Base-by-base conservation (phyloP, 2,797 vertebrate genomes). In the Tarsius wallacei region DNA sequence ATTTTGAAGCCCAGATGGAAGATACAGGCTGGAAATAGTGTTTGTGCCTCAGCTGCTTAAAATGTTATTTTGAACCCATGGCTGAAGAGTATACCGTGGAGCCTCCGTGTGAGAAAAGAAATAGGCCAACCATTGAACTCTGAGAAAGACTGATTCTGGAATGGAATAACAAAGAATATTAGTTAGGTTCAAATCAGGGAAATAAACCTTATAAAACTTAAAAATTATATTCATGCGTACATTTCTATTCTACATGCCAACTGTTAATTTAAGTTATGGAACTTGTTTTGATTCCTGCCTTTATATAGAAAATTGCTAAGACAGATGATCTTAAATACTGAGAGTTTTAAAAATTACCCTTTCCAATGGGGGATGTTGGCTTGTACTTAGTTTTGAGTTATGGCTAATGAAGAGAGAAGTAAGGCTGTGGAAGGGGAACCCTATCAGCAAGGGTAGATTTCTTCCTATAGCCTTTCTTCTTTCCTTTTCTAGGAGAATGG, bases 251-350 rank as follows among this genome's bases (percentile, higher is more conserved):
- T 93, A 86, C 80, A 87, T 17, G 49, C 47, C 87, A 86, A 83
- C 74, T 64, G 8, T 42, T 91, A 81, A 93, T 96, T 96, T 96
- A 93, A 96, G 82, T 93, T 70, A 88, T 47, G 91, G 55, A 70
- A 26, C 78, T 86, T 96, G 90, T 96, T 87, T 96, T 96, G 91
- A 97, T 91, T 53, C 71, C 36, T 96, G 81, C n/a, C 59, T 93
- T 73, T 93, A 82, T 36, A 77, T 61, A 91, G 51, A 55, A 92
- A 91, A 95, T 64, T 93, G 36, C 74, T 96, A 93, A 93, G 71
- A 90, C 66, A 89, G 70, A 97, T 85, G 33, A 53, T 66, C 63
- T 96, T 95, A 96, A 94, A 93, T 74, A 90, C 57, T 51, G 26
- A 84, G 28, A 87, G 42, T 82, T 92, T 74, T 2, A 14, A n/a